Base-by-base conservation (phyloP, 2,888 invertebrate genomes). In the Epistrophe grossulariae region DNA sequence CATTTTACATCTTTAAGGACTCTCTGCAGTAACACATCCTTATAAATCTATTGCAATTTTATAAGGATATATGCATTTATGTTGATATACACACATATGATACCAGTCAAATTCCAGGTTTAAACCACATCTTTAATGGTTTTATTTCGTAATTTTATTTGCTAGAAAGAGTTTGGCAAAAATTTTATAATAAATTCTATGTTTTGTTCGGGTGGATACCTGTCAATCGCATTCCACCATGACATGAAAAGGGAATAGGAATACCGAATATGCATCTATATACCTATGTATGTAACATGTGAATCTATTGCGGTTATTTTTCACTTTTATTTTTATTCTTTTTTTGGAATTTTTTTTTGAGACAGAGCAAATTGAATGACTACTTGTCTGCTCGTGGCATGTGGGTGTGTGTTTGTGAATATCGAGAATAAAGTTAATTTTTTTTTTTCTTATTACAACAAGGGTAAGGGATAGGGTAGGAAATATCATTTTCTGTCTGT, bases 241-340 rank as follows among this genome's bases (percentile, higher is more conserved):
- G 64, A 43, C 76, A 76, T 66, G 64, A 76, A 66, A 70, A 15
- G 3, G 17, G 50, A 40, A 15, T n/a, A 70, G 6, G 57, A 79
- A 52, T n/a, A n/a, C n/a, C n/a, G n/a, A n/a, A n/a, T 59, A 79
- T 79, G 70, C 73, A 79, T 83, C 57, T 28, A 9, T 28, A 35
- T 48, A 48, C 2, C 3, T n/a, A 17, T 3, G 3, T 3, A 3
- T 31, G 1, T n/a, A 24, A 7, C n/a, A 52, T 52, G 79, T 64
- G 79, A 71, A 76, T 79, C 38, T 64, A 64, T 64, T 84, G 84
- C 80, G 84, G 84, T 79, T 84, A 79, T 79, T 64, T 68, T 74
- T 79, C n/a, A 55, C 35, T 64, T 52, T 35, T 60, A 17, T 62
- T 57, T 45, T 62, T 55, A 15, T 55, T 55, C 15, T n/a, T 43